phyloP scores from a whole-genome alignment of 2,888 invertebrate genomes.

The Luperina testacea region DNA sequence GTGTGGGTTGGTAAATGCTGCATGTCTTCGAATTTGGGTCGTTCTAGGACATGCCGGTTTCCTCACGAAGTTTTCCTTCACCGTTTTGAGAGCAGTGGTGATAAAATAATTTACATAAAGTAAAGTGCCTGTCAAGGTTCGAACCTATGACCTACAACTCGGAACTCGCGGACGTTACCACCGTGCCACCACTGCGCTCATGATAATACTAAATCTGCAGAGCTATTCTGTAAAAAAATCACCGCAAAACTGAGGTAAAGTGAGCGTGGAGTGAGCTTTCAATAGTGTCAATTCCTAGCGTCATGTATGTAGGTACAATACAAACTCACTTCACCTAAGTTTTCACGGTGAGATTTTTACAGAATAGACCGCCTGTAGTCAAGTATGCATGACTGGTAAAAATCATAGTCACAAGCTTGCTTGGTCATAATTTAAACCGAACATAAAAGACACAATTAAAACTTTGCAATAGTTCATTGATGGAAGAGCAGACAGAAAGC shows the following conservation, averaged over 20 bases:
- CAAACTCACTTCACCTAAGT: no score
- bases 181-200: not conserved
- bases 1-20: not conserved
- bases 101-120: not conserved
- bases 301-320: no score
- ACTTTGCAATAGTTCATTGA: not conserved
- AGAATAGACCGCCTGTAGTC: not conserved
- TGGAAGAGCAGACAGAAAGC: conserved; percentile 16
- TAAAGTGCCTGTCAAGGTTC: not conserved
- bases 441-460: not conserved
- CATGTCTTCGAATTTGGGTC: not conserved
- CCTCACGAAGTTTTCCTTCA: not conserved
- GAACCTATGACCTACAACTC: not conserved
- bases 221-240: not conserved
- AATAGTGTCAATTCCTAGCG: no score
- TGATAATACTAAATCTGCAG: not conserved
- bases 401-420: no score
- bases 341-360: not conserved
- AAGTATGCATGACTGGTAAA: not conserved
- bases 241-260: not conserved
- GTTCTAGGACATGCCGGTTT: not conserved
- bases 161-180: not conserved
- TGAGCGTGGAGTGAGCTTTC: no score
- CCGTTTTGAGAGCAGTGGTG: not conserved
- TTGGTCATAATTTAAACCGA: not conserved